Evolutionary conservation across 2,888 invertebrate genomes (phyloP).

Genomic region (Parnassius apollo): DNA sequence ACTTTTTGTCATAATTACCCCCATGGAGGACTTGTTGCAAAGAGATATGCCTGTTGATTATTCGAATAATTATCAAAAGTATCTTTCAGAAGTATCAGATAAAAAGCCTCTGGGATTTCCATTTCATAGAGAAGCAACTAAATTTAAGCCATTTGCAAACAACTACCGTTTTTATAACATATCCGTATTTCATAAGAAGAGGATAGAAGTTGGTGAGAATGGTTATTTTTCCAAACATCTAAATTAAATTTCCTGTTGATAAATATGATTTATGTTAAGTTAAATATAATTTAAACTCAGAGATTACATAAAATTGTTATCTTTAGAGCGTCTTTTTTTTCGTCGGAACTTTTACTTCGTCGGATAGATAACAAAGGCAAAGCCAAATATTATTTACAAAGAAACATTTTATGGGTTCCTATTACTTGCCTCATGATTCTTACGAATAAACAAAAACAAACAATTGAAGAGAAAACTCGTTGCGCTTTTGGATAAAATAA

Average conservation of each 20-base stretch:
- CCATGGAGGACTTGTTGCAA: conserved; percentile 36
- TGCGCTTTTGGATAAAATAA: conserved; percentile 84
- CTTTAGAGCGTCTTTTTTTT: conserved; percentile 16
- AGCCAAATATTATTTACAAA: conserved; percentile 75
- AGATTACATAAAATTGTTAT: too few relatives aligned
- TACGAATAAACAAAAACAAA: conserved; percentile 83
- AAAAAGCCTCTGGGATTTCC: conserved; percentile 67
- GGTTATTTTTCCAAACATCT: conserved; percentile 41
- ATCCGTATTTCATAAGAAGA: conserved; percentile 54
- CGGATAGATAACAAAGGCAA: conserved; percentile 82
- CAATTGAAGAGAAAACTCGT: conserved; percentile 84
- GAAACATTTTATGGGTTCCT: conserved; percentile 46
- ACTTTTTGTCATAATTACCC: conserved; percentile 61
- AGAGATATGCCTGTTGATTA: conserved; percentile 31
- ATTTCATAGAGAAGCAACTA: conserved; percentile 55
- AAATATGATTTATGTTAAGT: too few relatives aligned
- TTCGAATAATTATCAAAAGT: conserved; percentile 35
- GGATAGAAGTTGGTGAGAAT: conserved; percentile 34
- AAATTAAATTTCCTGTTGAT: conserved; percentile 4
- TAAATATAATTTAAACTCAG: too few relatives aligned
- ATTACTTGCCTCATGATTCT: conserved; percentile 54
- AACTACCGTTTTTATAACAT: conserved; percentile 68
- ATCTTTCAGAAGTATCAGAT: conserved; percentile 46
- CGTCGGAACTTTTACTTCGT: conserved; percentile 42
- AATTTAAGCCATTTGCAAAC: conserved; percentile 40